These are phyloP conservation scores for Trypoxylon attenuatum DNA, from an alignment of 2,888 invertebrate species.

Conservation along the genomic window DNA sequence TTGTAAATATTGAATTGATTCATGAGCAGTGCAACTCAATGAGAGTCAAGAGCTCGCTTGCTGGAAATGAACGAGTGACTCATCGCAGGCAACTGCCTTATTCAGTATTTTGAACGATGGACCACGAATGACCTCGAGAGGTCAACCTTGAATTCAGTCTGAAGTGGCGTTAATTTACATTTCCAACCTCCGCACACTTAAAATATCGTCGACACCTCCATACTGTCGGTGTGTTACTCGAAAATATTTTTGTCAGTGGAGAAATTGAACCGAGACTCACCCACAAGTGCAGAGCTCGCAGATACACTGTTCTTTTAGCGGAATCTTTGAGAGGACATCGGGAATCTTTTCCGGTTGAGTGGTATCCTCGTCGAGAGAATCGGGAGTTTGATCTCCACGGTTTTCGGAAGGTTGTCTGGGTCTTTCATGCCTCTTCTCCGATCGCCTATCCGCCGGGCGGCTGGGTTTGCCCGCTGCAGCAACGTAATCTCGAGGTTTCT, in stretches of 20 bases:
- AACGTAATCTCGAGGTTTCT: slow-evolving; percentile 58
- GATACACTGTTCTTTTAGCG: slow-evolving; percentile 87
- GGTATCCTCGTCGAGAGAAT: slow-evolving; percentile 57
- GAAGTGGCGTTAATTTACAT: slow-evolving; percentile 34
- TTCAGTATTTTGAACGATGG: not conserved
- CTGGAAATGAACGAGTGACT: not conserved
- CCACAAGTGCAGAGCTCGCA: slow-evolving; percentile 94
- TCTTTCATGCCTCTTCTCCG: slow-evolving; percentile 46
- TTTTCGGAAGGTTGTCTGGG: slow-evolving; percentile 53
- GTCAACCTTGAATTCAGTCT: slow-evolving; percentile 7
- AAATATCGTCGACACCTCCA: not conserved
- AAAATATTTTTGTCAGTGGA: too few relatives aligned
- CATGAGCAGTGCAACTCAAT: too few relatives aligned
- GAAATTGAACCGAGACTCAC: slow-evolving; percentile 77
- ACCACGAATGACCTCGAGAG: not conserved
- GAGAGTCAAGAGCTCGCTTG: too few relatives aligned
- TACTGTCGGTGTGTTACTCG: too few relatives aligned
- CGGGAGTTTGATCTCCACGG: slow-evolving; percentile 66
- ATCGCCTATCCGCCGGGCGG: slow-evolving; percentile 51
- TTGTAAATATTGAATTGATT: too few relatives aligned
- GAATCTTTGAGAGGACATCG: slow-evolving; percentile 71
- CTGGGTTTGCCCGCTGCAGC: slow-evolving; percentile 63
- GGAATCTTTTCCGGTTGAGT: slow-evolving; percentile 28
- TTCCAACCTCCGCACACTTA: slow-evolving; percentile 12
- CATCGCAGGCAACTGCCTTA: not conserved